Evolutionary conservation across 2,797 vertebrate species (phyloP).

Genomic region (Rhinoraja longicauda): DNA sequence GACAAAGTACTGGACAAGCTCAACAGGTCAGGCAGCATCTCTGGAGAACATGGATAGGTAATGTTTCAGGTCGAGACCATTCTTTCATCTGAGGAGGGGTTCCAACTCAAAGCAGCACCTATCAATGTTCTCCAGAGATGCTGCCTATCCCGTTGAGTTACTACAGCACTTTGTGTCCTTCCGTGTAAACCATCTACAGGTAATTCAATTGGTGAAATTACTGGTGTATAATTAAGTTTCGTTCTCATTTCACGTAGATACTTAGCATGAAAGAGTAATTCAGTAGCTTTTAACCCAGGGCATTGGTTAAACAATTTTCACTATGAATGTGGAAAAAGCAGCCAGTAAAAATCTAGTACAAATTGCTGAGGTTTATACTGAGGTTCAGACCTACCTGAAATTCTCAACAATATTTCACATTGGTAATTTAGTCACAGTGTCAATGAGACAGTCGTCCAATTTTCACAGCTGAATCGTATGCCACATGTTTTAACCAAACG

Average conservation of each 20-base stretch:
- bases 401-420: conserved; percentile 24
- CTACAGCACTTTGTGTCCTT: too few relatives aligned
- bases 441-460: conserved; percentile 8
- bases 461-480: conserved; percentile 10
- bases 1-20: too few relatives aligned
- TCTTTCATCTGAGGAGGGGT: too few relatives aligned
- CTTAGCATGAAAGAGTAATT: conserved; percentile 20
- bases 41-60: too few relatives aligned
- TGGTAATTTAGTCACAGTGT: conserved; percentile 27
- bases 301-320: conserved; percentile 18
- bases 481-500: conserved; percentile 1
- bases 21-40: too few relatives aligned
- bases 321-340: background rate
- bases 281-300: conserved; percentile 1
- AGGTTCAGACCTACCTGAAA: conserved; percentile 35
- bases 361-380: conserved; percentile 32
- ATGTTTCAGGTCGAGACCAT: too few relatives aligned
- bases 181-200: too few relatives aligned
- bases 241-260: background rate
- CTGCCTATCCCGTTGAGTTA: too few relatives aligned
- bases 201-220: background rate
- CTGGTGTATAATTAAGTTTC: background rate
- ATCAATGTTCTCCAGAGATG: too few relatives aligned
- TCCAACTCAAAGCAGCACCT: too few relatives aligned
- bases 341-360: conserved; percentile 21